phyloP scores from a whole-genome alignment of 2,113 vertebrate species.

The Willisornis vidua region DNA sequence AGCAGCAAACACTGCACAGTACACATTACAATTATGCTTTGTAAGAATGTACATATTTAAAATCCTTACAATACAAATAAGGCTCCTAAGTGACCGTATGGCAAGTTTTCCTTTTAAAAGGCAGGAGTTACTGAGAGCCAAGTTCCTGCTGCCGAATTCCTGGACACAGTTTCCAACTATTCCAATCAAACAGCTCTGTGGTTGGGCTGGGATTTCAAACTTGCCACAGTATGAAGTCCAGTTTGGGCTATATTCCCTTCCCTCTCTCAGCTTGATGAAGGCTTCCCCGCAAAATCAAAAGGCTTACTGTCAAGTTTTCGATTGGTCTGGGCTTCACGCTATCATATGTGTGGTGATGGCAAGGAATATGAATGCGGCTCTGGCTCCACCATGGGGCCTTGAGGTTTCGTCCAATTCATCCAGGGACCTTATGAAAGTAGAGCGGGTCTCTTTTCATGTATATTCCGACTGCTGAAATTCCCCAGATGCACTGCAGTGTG shows the following conservation, averaged over 20 bases:
- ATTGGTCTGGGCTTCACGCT: constrained; percentile 80
- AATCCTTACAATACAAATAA: constrained; percentile 60
- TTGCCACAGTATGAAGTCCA: constrained; percentile 86
- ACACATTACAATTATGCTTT: background rate
- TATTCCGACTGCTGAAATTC: constrained; percentile 82
- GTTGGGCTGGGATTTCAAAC: constrained; percentile 86
- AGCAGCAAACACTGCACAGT: background rate
- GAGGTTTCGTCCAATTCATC: constrained; percentile 80
- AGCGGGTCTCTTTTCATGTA: constrained; percentile 84
- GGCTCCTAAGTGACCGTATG: constrained; percentile 48
- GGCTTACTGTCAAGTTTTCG: constrained; percentile 85
- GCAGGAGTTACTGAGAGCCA: constrained; percentile 72
- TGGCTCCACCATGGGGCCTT: constrained; percentile 77
- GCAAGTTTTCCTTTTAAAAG: constrained; percentile 68
- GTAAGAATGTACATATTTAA: background rate
- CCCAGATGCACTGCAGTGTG: constrained; percentile 76
- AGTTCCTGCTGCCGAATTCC: constrained; percentile 77
- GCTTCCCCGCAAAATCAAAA: constrained; percentile 87
- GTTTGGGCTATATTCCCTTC: constrained; percentile 84
- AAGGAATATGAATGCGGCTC: constrained; percentile 78
- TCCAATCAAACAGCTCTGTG: constrained; percentile 84
- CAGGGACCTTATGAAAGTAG: constrained; percentile 83
- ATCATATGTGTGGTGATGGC: constrained; percentile 76
- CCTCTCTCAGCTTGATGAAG: constrained; percentile 82
- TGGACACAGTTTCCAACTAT: constrained; percentile 81